Base-by-base conservation (phyloP, 1,140 invertebrate genomes). In the Heliconius himera region DNA sequence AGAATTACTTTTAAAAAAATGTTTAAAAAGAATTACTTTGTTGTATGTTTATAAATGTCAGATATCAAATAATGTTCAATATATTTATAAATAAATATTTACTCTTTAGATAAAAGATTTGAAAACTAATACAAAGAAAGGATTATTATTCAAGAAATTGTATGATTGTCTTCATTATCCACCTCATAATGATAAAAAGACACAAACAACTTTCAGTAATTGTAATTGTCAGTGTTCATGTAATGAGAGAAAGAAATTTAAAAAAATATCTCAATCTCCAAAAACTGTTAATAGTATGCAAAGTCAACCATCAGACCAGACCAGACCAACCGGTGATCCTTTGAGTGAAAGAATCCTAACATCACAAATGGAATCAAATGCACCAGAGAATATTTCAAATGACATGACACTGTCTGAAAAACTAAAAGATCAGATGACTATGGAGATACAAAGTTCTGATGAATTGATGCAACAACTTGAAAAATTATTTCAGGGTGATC, bases 161-260 rank as follows among this genome's bases (percentile, higher is more conserved):
- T 89, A 88, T 85, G 87, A 91, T 13, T 93, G 82, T 76, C 82
- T 94, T 22, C 85, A 86, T 70, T 87, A 82, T 79, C 84, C 86
- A 77, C 90, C 90, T 78, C 74, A 82, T 78, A 92, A 93, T 90
- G 91, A 92, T 54, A 94, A 94, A 78, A 92, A 90, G 86, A 82
- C 85, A n/a, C 93, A 94, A 86, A 89, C 91, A 70, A 18, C 80
- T 66, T 20, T 74, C n/a, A 88, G 79, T 76, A 81, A 78, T 13
- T 91, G 89, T 77, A 88, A 82, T 73, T 94, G 91, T 71, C 85
- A 88, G 80, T 93, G 93, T 85, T 81, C 76, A 36, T 90, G 88
- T 79, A 86, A 84, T 56, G 80, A 87, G 77, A 86, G 84, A 66
- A 93, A 89, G 72, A 91, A 85, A 81, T 76, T 85, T 49, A 84